Percentiles rank a stretch among this genome's conserved stretches.
Evolutionary conservation across 2,888 invertebrate genomes (phyloP).

Genomic region (Callimorpha dominula): DNA sequence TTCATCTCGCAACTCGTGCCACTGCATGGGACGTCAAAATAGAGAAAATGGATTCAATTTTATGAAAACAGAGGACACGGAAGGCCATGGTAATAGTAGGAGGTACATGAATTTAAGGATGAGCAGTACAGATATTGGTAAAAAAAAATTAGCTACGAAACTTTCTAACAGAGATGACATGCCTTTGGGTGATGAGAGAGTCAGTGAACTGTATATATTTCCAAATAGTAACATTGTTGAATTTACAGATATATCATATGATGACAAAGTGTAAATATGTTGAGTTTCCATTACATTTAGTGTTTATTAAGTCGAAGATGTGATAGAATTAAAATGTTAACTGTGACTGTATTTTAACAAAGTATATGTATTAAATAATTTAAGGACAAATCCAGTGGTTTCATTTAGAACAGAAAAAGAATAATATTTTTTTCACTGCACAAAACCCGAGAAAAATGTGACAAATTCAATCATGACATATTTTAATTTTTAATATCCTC

Average conservation of each 20-base stretch:
- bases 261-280: slow-evolving; percentile 78
- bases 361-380: slow-evolving; percentile 30
- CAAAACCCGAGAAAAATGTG: too few species aligned
- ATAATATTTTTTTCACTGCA: too few species aligned
- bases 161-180: slow-evolving; percentile 58
- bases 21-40: slow-evolving; percentile 66
- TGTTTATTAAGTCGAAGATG: slow-evolving; percentile 51
- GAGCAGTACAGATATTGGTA: slow-evolving; percentile 55
- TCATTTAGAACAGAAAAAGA: not conserved
- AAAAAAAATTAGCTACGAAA: slow-evolving; percentile 59
- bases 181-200: slow-evolving; percentile 76
- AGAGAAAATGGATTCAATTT: slow-evolving; percentile 69
- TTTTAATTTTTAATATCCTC: too few species aligned
- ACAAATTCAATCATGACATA: too few species aligned
- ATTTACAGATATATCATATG: slow-evolving; percentile 78
- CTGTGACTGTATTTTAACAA: slow-evolving; percentile 32
- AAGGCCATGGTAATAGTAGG: slow-evolving; percentile 56
- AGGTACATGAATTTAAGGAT: slow-evolving; percentile 50
- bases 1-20: slow-evolving; percentile 67
- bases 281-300: slow-evolving; percentile 46
- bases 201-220: slow-evolving; percentile 81
- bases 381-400: not conserved
- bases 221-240: slow-evolving; percentile 82
- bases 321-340: slow-evolving; percentile 51
- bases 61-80: slow-evolving; percentile 61